Conservation (phyloP, 2,113 vertebrate species). For the Neomonachus schauinslandi region DNA sequence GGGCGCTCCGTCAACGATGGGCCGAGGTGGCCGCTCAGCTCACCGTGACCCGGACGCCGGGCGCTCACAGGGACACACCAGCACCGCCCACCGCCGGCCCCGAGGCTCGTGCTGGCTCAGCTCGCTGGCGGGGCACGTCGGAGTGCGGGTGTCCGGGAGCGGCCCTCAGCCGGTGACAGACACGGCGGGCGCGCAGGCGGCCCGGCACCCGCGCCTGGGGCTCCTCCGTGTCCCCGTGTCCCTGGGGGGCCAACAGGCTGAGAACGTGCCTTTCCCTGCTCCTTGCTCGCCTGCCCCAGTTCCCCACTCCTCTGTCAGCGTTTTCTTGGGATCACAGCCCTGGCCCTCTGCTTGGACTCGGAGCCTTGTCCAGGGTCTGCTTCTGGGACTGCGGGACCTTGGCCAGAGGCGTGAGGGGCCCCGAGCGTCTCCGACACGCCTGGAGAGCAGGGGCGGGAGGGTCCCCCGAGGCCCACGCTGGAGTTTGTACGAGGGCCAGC, state of each 20-base stretch:
- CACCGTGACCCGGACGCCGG: fast-evolving
- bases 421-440: not conserved
- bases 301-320: fast-evolving
- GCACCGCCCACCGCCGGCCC: fast-evolving
- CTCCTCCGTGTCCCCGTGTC: fast-evolving
- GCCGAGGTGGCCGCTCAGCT: fast-evolving
- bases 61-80: too few species aligned
- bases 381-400: not conserved
- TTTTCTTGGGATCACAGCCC: not conserved
- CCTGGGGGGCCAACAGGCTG: not conserved
- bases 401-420: fast-evolving
- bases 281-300: not conserved
- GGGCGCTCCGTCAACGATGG: fast-evolving
- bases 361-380: not conserved
- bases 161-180: fast-evolving
- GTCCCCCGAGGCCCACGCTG: too few species aligned
- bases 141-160: fast-evolving
- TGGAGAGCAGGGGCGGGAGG: not conserved
- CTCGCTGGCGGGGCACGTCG: fast-evolving
- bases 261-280: fast-evolving
- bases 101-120: fast-evolving
- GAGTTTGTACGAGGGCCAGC: not conserved
- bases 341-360: not conserved
- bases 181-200: fast-evolving
- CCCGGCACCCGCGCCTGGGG: not conserved